Evolutionary conservation across 1,140 invertebrate species (phyloP), one percentile per base, ranked within the genome.

Genomic region (Listronotus bonariensis): DNA sequence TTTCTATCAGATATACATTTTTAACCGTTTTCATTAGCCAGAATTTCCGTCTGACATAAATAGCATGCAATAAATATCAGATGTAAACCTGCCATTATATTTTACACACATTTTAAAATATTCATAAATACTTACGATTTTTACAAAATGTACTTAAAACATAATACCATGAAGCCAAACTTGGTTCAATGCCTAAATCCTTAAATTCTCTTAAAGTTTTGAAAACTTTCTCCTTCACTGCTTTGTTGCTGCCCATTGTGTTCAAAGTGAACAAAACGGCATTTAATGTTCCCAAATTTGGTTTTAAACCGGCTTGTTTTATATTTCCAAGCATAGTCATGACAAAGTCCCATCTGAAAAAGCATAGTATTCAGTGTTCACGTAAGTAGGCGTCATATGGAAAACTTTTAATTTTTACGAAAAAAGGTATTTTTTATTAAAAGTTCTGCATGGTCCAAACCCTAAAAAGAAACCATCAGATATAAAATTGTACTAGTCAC

Each of bases 281-380:
- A 76, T 93, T 93, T 14, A 96, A 79, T 0, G 92, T 96, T 3
- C 80, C 80, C 5, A 91, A 48, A 80, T 93, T 89, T 38, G 93
- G 93, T 46, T 70, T 58, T 0, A 91, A 15, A 46, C 83, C 80
- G 42, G 80, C 76, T 34, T 77, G 51, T 1, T 80, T 78, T 85
- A 94, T 92, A 70, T 81, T 74, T 20, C 67, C 51, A 26, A 93
- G 74, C 18, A 90, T 56, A 15, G 86, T 79, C 70, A 80, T 74
- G 7, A 92, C 74, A 5, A 87, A 72, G 51, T 85, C 78, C 84
- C 86, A 88, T 20, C 88, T 62, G 14, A 40, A 60, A 51, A 48
- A 45, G 8, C n/a, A n/a, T n/a, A n/a, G n/a, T n/a, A 6, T 11
- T n/a, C 11, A 12, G 31, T 52, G 17, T 31, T n/a, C n/a, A n/a